Percentiles rank a stretch among this genome's conserved stretches.
Conservation (phyloP, 2,113 vertebrate genomes). For the Pogonocichla stellata region DNA sequence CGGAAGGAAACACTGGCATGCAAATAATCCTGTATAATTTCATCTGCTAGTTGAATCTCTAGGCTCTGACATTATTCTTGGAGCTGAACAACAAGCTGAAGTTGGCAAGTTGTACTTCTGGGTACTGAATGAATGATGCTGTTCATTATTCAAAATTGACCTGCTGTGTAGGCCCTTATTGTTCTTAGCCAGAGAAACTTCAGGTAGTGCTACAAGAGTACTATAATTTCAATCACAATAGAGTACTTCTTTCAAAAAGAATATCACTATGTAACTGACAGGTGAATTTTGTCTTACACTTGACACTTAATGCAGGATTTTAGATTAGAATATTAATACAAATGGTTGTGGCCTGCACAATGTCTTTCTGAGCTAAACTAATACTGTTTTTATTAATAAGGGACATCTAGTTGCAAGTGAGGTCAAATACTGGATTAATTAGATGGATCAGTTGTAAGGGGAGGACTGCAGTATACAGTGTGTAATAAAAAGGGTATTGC, state of each 20-base stretch:
- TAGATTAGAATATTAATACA: background rate
- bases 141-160: background rate
- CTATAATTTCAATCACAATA: background rate
- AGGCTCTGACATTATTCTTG: background rate
- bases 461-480: background rate
- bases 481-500: background rate
- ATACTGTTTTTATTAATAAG: background rate
- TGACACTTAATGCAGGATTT: background rate
- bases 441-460: background rate
- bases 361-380: background rate
- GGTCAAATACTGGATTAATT: background rate
- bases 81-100: background rate
- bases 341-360: background rate
- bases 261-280: background rate
- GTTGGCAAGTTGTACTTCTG: background rate
- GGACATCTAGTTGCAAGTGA: background rate
- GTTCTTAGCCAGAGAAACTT: background rate
- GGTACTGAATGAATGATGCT: background rate
- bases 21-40: background rate
- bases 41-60: background rate
- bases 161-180: background rate
- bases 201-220: background rate
- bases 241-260: background rate
- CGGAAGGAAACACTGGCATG: background rate
- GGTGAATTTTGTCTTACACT: background rate